Evolutionary conservation across 2,113 vertebrate genomes (phyloP).

Genomic region (Anthoscopus minutus): DNA sequence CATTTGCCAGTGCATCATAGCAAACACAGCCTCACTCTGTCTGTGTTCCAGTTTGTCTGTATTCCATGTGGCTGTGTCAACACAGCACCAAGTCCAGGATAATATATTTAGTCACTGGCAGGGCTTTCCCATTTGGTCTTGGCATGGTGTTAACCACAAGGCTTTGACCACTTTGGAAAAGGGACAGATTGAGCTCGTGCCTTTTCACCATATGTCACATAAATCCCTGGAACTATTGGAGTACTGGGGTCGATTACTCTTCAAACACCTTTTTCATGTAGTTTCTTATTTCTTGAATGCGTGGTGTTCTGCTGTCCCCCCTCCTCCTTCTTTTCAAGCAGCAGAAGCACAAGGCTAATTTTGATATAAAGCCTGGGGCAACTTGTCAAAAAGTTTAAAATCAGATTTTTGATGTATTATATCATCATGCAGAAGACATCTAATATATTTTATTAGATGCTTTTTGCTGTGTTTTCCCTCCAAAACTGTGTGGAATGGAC

Average conservation of each 20-base stretch:
- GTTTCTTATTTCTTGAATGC: slow-evolving; percentile 18
- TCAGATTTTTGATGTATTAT: slow-evolving; percentile 52
- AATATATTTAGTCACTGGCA: slow-evolving; percentile 18
- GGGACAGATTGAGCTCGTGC: not conserved
- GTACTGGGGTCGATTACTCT: not conserved
- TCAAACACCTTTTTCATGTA: not conserved
- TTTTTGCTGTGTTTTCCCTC: not conserved
- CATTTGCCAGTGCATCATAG: not conserved
- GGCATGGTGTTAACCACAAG: not conserved
- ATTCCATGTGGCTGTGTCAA: not conserved
- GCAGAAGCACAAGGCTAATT: slow-evolving; percentile 49
- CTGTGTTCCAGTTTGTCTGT: not conserved
- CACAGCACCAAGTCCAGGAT: not conserved
- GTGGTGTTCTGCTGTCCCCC: not conserved
- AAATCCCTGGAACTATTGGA: not conserved
- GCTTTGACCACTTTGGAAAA: slow-evolving; percentile 8
- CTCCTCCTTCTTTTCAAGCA: slow-evolving; percentile 44
- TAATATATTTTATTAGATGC: slow-evolving; percentile 12
- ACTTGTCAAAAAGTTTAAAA: slow-evolving; percentile 59
- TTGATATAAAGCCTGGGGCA: slow-evolving; percentile 53
- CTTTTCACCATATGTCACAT: not conserved
- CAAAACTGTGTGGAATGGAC: not conserved
- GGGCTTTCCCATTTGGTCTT: not conserved
- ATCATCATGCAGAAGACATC: slow-evolving; percentile 39
- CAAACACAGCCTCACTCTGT: not conserved